Evolutionary conservation across 2,888 invertebrate species (phyloP).

Genomic region (Mechanitis messenoides): DNA sequence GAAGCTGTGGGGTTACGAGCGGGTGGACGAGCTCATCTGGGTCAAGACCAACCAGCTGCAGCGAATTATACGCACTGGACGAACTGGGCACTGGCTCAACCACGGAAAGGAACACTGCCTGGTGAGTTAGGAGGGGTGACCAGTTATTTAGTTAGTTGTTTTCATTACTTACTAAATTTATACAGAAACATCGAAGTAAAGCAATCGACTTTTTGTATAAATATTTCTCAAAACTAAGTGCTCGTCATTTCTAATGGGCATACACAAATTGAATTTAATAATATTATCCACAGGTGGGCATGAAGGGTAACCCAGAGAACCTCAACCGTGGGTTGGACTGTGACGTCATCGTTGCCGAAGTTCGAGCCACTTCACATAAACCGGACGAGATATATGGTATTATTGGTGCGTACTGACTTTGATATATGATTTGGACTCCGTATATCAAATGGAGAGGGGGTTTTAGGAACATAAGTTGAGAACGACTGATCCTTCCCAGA

Average conservation of each 20-base stretch:
- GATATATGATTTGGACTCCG: too few species aligned
- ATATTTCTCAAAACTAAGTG: too few species aligned
- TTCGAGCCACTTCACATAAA: constrained; percentile 97
- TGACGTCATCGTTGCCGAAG: constrained; percentile 98
- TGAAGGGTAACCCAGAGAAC: constrained; percentile 95
- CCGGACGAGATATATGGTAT: constrained; percentile 99
- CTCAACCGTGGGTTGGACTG: constrained; percentile 96
- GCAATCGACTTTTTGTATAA: too few species aligned
- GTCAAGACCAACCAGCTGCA: constrained; percentile 99
- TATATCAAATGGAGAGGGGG: too few species aligned
- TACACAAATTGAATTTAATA: neutral
- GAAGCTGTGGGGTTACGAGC: constrained; percentile 96
- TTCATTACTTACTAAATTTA: too few species aligned
- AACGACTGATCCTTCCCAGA: too few species aligned
- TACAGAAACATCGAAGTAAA: too few species aligned
- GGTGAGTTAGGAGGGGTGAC: constrained; percentile 53
- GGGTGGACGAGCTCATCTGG: constrained; percentile 98
- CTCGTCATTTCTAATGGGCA: too few species aligned
- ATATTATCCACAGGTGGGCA: constrained; percentile 81
- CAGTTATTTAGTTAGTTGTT: neutral
- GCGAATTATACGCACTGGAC: constrained; percentile 95
- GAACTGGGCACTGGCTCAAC: constrained; percentile 99
- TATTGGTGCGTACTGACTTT: constrained; percentile 69
- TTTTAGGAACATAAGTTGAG: too few species aligned
- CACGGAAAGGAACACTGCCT: constrained; percentile 99